Evolutionary conservation across 2,113 vertebrate genomes (phyloP).

Genomic region (Dunckerocampus dactyliophorus): DNA sequence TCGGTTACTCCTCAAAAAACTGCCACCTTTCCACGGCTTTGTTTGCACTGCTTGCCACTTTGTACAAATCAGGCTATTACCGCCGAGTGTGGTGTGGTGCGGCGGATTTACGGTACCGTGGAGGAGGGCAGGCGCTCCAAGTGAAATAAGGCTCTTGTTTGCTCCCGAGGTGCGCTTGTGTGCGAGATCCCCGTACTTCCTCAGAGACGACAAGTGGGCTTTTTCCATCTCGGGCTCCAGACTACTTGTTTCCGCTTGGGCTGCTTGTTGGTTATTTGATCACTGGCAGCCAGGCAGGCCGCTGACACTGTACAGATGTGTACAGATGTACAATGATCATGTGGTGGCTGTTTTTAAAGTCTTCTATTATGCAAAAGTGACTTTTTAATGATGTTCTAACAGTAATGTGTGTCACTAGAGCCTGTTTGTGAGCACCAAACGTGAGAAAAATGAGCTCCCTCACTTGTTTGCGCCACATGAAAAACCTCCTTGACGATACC

Average conservation of each 20-base stretch:
- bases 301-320: constrained; percentile 59
- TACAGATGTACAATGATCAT: constrained; percentile 15
- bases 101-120: not conserved
- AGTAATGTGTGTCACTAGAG: too few species aligned
- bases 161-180: constrained; percentile 50
- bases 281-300: constrained; percentile 38
- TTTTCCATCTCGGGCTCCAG: constrained; percentile 59
- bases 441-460: too few species aligned
- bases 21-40: not conserved
- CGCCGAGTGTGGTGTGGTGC: too few species aligned
- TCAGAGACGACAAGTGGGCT: constrained; percentile 65
- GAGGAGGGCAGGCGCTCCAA: not conserved
- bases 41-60: not conserved
- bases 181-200: constrained; percentile 56
- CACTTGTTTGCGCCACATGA: too few species aligned
- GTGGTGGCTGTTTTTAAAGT: constrained; percentile 37
- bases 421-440: too few species aligned
- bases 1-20: not conserved
- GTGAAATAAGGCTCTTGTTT: constrained; percentile 34
- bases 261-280: constrained; percentile 64
- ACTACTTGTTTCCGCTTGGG: constrained; percentile 57
- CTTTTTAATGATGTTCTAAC: constrained; percentile 6
- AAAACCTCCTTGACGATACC: too few species aligned
- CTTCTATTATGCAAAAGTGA: constrained; percentile 25
- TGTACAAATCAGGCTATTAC: not conserved